Conservation (phyloP, 2,888 invertebrate genomes). For the Zygaena filipendulae region DNA sequence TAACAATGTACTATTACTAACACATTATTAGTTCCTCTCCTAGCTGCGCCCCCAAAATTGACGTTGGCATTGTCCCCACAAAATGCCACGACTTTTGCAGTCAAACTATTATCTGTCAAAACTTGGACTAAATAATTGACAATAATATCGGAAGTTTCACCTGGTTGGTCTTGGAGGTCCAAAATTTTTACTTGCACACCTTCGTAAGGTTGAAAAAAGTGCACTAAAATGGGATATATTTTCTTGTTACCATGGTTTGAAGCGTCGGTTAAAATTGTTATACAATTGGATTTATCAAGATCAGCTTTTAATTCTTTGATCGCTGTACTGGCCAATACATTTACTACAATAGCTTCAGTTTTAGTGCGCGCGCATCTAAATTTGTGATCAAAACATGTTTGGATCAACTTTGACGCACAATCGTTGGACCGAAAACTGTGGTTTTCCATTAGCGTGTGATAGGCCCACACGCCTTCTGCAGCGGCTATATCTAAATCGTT, state of each 20-base stretch:
- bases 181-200: constrained; percentile 22
- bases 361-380: constrained; percentile 13
- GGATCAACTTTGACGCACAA: constrained; percentile 9
- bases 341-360: constrained; percentile 12
- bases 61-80: constrained; percentile 20
- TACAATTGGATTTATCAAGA: constrained; percentile 18
- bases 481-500: constrained; percentile 20
- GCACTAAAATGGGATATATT: constrained; percentile 22
- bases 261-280: constrained; percentile 22
- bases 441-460: constrained; percentile 10
- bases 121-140: constrained; percentile 21
- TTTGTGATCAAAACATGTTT: constrained; percentile 12
- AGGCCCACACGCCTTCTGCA: constrained; percentile 5
- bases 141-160: constrained; percentile 20
- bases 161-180: constrained; percentile 19
- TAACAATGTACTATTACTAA: too few relatives aligned
- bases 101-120: constrained; percentile 23
- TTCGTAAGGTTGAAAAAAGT: constrained; percentile 20
- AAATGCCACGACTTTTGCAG: constrained; percentile 20
- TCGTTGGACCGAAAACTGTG: constrained; percentile 11
- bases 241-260: constrained; percentile 25
- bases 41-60: constrained; percentile 18
- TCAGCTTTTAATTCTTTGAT: constrained; percentile 21
- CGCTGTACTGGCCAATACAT: constrained; percentile 20
- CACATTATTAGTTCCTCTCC: constrained; percentile 18